Evolutionary conservation across 2,113 vertebrate genomes (phyloP).

Genomic region (Trematocara zebra): DNA sequence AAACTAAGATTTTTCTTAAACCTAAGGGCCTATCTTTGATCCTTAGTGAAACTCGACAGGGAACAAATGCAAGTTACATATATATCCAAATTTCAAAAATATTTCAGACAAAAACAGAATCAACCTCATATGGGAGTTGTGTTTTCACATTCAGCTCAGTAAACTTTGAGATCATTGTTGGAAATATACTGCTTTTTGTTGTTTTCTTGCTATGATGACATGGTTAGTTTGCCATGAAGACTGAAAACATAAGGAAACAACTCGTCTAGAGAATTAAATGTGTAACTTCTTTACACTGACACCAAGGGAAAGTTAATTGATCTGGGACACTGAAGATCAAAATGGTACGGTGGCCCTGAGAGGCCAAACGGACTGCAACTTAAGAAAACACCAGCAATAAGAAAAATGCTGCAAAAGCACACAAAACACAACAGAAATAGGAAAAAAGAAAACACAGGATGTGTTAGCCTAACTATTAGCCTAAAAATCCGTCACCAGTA

Average conservation of each 20-base stretch:
- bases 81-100: neutral
- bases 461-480: neutral
- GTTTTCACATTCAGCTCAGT: neutral
- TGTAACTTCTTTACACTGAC: neutral
- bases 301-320: accelerated
- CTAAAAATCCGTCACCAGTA: neutral
- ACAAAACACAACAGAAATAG: neutral
- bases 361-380: neutral
- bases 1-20: neutral
- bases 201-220: neutral
- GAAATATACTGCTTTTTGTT: neutral
- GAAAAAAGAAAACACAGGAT: neutral
- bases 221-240: neutral
- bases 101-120: neutral
- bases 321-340: neutral
- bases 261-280: neutral
- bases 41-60: neutral
- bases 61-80: neutral
- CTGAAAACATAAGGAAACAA: neutral
- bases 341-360: neutral
- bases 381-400: neutral
- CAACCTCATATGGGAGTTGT: neutral
- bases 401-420: neutral
- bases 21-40: neutral
- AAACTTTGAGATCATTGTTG: neutral